Percentiles rank a stretch among this genome's conserved stretches.
Evolutionary conservation across 2,797 vertebrate species (phyloP).

Genomic region (Strix occidentalis): DNA sequence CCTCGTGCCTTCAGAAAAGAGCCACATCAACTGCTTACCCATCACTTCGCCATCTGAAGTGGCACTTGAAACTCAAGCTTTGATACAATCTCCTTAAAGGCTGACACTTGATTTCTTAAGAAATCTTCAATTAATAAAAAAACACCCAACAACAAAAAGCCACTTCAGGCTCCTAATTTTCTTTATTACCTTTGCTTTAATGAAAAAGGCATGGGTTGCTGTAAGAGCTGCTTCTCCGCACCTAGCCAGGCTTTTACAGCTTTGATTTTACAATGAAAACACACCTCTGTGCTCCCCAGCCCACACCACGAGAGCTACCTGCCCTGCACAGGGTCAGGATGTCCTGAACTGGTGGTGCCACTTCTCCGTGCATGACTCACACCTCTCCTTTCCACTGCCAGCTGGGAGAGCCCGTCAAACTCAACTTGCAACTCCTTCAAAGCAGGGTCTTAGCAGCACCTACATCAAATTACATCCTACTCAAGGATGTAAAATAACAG

Average conservation of each 20-base stretch:
- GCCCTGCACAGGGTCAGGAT: no score
- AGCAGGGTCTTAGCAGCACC: background rate
- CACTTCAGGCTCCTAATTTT: background rate
- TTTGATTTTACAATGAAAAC: background rate
- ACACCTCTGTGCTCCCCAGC: background rate
- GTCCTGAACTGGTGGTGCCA: background rate
- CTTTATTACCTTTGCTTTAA: background rate
- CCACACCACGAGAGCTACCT: fast-evolving
- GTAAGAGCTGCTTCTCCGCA: background rate
- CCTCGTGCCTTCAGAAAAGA: background rate
- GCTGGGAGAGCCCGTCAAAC: background rate
- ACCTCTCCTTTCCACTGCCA: background rate
- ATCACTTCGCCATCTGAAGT: background rate
- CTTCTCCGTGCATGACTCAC: fast-evolving
- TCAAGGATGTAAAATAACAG: background rate
- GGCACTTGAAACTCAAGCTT: background rate
- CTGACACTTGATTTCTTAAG: background rate
- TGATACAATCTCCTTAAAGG: background rate
- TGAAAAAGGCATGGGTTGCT: background rate
- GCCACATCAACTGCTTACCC: background rate
- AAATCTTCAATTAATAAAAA: background rate
- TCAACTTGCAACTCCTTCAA: background rate
- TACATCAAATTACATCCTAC: background rate
- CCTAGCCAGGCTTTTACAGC: background rate
- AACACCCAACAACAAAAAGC: background rate